phyloP scores from a whole-genome alignment of 53 echinoderm and acorn worm genomes.

The Apostichopus leukothele region DNA sequence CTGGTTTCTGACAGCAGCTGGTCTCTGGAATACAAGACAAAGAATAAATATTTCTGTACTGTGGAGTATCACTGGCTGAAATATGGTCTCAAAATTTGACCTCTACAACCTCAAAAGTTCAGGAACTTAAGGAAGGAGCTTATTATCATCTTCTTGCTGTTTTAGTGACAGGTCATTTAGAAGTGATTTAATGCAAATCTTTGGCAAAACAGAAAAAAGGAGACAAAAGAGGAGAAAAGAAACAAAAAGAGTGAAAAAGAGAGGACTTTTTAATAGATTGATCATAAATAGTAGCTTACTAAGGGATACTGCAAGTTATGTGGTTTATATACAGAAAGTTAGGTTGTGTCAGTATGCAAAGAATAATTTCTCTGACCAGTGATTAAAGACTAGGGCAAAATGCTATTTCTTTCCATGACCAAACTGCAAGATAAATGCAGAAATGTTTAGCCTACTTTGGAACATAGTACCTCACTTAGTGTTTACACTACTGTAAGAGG shows the following conservation, averaged over 20 bases:
- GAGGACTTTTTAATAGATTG: not conserved
- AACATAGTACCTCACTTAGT: too few relatives aligned
- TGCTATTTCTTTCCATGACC: too few relatives aligned
- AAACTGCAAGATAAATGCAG: too few relatives aligned
- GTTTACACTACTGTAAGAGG: too few relatives aligned
- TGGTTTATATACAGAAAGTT: too few relatives aligned
- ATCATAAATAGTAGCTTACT: not conserved
- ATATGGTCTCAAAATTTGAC: slow-evolving; percentile 41
- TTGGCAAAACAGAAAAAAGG: not conserved
- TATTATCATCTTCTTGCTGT: not conserved
- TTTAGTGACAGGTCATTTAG: not conserved
- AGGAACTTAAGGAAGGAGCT: not conserved
- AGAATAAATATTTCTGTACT: slow-evolving; percentile 10
- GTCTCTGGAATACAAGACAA: slow-evolving; percentile 33
- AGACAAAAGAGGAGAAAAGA: not conserved
- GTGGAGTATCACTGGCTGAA: slow-evolving; percentile 30
- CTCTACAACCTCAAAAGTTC: slow-evolving; percentile 32
- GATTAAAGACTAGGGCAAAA: too few relatives aligned
- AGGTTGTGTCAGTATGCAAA: too few relatives aligned
- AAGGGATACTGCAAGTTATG: too few relatives aligned
- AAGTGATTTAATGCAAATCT: not conserved
- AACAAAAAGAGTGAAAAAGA: too few relatives aligned
- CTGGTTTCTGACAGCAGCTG: slow-evolving; percentile 40
- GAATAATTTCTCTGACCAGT: too few relatives aligned
- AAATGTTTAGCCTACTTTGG: too few relatives aligned